Evolutionary conservation across 2,113 vertebrate genomes (phyloP), one percentile per base, ranked within the genome.

Genomic region (Cynopterus brachyotis): DNA sequence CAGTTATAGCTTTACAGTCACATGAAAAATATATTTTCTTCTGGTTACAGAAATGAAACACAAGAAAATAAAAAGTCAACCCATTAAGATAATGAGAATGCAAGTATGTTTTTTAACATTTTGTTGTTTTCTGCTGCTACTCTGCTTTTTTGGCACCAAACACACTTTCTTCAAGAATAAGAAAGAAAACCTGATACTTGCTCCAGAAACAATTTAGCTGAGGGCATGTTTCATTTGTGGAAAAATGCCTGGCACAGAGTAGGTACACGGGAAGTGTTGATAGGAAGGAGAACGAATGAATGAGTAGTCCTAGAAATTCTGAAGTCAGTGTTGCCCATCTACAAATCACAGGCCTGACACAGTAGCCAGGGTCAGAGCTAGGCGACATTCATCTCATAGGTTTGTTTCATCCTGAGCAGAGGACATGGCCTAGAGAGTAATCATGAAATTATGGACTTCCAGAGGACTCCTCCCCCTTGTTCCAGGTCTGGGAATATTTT

Each of bases 11-110:
- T 85, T 9, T 42, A 67, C 8, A 35, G 79, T 67, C 55, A 47
- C 24, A 35, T 73, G 69, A 84, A 86, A 96, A 67, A 81, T 60
- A 26, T 9, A 82, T 89, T 78, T 78, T 89, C n/a, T 78, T 89
- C 55, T n/a, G 35, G n/a, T 35, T 76, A 70, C 1, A 72, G 67
- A 87, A 57, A 22, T 79, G 50, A 60, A 91, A 32, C 47, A 93
- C 20, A 55, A 42, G 35, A 62, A 91, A 96, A 73, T 73, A 62
- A 88, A 73, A 91, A 95, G 73, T 40, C 84, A 40, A 20, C 62
- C 50, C 6, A 15, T 64, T 50, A 59, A 57, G 57, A 47, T 24
- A 6, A 64, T 86, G 64, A 79, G 13, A n/a, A 79, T 62, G 6
- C n/a, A 24, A 73, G 32, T 64, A 24, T 32, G 11, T 80, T 75